Evolutionary conservation across 2,113 vertebrate genomes (phyloP).

Genomic region (Seriola dumerili): DNA sequence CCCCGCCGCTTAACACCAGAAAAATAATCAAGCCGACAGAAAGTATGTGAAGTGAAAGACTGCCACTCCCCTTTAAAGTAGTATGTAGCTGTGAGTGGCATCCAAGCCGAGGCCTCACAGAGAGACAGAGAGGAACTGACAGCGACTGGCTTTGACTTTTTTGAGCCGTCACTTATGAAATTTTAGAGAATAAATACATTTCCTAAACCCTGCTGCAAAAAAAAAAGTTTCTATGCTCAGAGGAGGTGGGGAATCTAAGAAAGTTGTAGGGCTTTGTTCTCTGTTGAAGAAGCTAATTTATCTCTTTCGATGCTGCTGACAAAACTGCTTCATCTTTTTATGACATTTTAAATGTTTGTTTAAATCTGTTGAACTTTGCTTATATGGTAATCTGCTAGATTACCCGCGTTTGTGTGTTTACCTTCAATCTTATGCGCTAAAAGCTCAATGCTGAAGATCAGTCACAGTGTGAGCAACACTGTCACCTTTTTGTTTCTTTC

Average conservation of each 20-base stretch:
- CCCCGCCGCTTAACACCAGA: constrained; percentile 62
- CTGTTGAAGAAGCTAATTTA: constrained; percentile 27
- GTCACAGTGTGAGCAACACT: background rate
- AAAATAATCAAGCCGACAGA: constrained; percentile 76
- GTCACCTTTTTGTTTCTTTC: too few species aligned
- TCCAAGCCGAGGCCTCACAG: constrained; percentile 18
- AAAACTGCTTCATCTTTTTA: constrained; percentile 58
- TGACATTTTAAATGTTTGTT: constrained; percentile 70
- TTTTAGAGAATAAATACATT: background rate
- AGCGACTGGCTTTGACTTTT: constrained; percentile 6
- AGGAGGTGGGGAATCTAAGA: background rate
- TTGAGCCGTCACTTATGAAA: background rate
- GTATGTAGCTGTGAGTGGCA: constrained; percentile 62
- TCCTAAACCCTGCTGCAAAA: background rate
- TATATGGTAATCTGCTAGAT: constrained; percentile 37
- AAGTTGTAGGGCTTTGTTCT: constrained; percentile 23
- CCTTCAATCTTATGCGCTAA: constrained; percentile 37
- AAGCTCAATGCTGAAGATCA: constrained; percentile 30
- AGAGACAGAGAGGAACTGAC: background rate
- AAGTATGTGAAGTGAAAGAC: constrained; percentile 75
- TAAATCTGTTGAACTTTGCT: constrained; percentile 60
- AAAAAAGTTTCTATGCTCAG: background rate
- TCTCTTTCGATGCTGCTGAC: constrained; percentile 42
- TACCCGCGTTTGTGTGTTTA: constrained; percentile 47
- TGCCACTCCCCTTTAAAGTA: constrained; percentile 74